Base-by-base conservation (phyloP, 2,113 vertebrate species). In the human region DNA sequence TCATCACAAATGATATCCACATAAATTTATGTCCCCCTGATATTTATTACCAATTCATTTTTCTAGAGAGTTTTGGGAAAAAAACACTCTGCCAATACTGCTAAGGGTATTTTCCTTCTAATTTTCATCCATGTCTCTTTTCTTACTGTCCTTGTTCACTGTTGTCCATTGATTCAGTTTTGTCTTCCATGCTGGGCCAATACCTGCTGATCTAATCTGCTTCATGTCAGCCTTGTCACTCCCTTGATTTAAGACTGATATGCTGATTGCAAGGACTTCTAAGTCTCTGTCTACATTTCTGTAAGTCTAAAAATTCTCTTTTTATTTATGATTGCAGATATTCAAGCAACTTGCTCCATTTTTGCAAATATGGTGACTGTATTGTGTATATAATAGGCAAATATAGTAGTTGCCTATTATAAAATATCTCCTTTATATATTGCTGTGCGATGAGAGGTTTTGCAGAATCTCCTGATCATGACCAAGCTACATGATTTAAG, bases 171-270 rank as follows among this genome's bases (percentile, higher is more conserved):
- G 79, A 93, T 93, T 52, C 22, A 89, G 32, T 86, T 94, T 72
- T 84, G 23, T 72, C 5, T 91, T 79, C 50, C 78, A 78, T 30
- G 68, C 40, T 87, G 90, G 66, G 82, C 45, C 45, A 43, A 9
- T 70, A 86, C 12, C 48, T 95, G 40, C 48, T 86, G 32, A 90
- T 55, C 27, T 72, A 89, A 90, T 72, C 50, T 48, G 43, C 17
- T 86, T 89, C 57, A 40, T 57, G 22, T 68, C 82, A 96, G 48
- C 57, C 30, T 86, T 70, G 35, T 73, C 11, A 3, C 18, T 93
- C 25, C 20, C 40, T 85, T 96, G 90, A 86, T 89, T 98, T 97
- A 92, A 93, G 45, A 55, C 48, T 73, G 45, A 95, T 79, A 84
- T 30, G 16, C 57, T 72, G 52, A 82, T 94, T 43, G 40, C 61